phyloP scores from a whole-genome alignment of 2,888 invertebrate genomes.

The Biston betularia region DNA sequence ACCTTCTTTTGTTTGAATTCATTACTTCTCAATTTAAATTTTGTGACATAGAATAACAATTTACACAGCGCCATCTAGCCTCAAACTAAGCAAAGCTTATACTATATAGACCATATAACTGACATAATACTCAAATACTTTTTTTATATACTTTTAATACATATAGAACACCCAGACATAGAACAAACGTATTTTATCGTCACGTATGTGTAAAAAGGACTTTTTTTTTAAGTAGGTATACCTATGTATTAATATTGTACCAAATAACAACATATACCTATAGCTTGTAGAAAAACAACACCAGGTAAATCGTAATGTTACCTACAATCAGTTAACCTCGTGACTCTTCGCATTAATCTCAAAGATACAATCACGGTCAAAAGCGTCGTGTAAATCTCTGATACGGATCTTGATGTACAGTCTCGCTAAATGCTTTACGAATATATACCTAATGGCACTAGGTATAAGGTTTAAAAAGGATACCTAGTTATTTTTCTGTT shows the following conservation, averaged over 20 bases:
- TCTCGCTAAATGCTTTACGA: constrained; percentile 38
- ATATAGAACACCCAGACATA: too few species aligned
- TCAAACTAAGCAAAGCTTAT: too few species aligned
- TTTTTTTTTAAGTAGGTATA: too few species aligned
- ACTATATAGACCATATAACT: too few species aligned
- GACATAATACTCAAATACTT: too few species aligned
- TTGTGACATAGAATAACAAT: too few species aligned
- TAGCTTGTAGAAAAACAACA: constrained; percentile 4
- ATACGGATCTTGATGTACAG: constrained; percentile 78
- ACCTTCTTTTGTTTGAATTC: too few species aligned
- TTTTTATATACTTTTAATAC: too few species aligned
- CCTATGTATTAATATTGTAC: background rate
- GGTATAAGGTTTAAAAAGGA: constrained; percentile 21
- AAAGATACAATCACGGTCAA: constrained; percentile 75
- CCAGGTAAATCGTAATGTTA: constrained; percentile 58
- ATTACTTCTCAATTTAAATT: too few species aligned
- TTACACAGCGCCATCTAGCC: too few species aligned
- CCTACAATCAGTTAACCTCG: constrained; percentile 63
- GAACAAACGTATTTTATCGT: too few species aligned
- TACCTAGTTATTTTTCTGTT: constrained; percentile 16
- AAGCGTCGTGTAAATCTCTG: constrained; percentile 76
- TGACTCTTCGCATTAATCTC: constrained; percentile 77
- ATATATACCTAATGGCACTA: constrained; percentile 30
- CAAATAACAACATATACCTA: background rate
- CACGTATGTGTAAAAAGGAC: too few species aligned